phyloP scores from a whole-genome alignment of 2,888 invertebrate species.

The Epicampocera succincta region DNA sequence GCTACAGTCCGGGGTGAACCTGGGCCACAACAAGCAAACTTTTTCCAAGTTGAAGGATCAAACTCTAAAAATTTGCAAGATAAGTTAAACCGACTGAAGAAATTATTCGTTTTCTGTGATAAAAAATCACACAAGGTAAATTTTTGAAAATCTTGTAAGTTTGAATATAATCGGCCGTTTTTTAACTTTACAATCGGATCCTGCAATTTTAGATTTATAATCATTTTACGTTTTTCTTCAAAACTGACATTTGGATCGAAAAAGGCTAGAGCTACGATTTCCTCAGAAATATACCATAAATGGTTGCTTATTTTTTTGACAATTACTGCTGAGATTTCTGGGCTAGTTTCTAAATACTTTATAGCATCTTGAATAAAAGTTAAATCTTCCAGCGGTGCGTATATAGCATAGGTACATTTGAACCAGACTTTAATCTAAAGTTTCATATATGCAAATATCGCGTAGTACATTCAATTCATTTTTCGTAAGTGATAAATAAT shows the following conservation, averaged over 20 bases:
- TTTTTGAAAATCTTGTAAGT: background rate
- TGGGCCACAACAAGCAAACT: too few species aligned
- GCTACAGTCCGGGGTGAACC: too few species aligned
- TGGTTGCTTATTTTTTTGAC: background rate
- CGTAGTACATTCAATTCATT: background rate
- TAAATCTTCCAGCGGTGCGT: too few species aligned
- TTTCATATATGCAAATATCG: background rate
- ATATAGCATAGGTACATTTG: background rate
- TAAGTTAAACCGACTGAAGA: background rate
- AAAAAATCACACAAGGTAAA: background rate
- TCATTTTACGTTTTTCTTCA: conserved; percentile 3
- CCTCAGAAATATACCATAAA: background rate
- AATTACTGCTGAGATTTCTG: background rate
- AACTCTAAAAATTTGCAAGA: too few species aligned
- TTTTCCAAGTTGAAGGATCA: too few species aligned
- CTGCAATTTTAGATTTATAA: background rate
- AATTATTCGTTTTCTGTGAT: background rate
- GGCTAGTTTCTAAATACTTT: background rate
- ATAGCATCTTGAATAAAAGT: too few species aligned
- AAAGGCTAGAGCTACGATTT: background rate
- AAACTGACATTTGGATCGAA: background rate
- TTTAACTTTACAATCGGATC: conserved; percentile 1
- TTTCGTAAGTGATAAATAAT: too few species aligned
- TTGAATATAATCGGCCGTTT: background rate
- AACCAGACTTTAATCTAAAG: conserved; percentile 2